Conservation (phyloP, 2,797 vertebrate species). For the Pyrocephalus nanus region DNA sequence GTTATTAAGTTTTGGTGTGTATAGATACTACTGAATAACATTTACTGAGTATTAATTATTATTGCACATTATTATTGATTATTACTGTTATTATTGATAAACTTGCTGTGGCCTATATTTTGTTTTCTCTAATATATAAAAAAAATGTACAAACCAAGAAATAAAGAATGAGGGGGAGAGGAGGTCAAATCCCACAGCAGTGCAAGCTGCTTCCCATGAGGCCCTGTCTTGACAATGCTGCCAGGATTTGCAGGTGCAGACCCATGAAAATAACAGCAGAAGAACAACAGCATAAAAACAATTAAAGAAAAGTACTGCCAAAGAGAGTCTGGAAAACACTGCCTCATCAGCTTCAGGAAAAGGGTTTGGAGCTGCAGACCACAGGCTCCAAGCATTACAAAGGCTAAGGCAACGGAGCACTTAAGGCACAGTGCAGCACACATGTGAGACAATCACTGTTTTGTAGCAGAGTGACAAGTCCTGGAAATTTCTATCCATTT, state of each 20-base stretch:
- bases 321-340: constrained; percentile 45
- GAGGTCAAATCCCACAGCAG: constrained; percentile 15
- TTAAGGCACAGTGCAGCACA: neutral
- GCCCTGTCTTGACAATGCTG: neutral
- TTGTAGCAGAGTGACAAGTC: constrained; percentile 21
- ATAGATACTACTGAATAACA: neutral
- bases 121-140: neutral
- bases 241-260: constrained; percentile 65
- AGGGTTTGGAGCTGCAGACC: neutral
- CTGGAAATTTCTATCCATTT: neutral
- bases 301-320: constrained; percentile 28
- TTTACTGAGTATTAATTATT: neutral
- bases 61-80: neutral
- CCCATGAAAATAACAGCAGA: constrained; percentile 49
- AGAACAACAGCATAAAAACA: constrained; percentile 40
- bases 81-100: neutral
- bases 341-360: constrained; percentile 6
- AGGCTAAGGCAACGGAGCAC: neutral
- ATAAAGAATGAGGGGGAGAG: neutral
- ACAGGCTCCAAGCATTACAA: neutral
- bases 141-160: neutral
- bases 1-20: neutral
- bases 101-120: neutral
- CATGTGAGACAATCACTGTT: neutral
- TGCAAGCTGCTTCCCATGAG: constrained; percentile 22